Base-by-base conservation (phyloP, 1,140 invertebrate species). In the Ooceraea biroi region DNA sequence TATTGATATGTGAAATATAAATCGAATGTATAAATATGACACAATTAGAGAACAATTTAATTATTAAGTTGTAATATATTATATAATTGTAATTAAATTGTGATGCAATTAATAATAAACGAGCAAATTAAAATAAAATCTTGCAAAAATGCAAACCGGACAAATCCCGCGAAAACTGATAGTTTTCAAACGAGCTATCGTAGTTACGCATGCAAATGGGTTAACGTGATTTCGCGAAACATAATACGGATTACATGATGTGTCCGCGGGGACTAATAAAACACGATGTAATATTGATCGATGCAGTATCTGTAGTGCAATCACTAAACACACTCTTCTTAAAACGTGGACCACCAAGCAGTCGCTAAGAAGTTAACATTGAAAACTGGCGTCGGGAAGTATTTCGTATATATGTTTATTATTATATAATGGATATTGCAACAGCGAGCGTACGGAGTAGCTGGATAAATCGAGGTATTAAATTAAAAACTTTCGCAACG, bases 191-290 rank as follows among this genome's bases (percentile, higher is more conserved):
- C 25, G 52, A 3, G n/a, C 17, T 76, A 57, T 30, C 19, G 58
- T 46, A 78, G 12, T 66, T 77, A 14, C 14, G 36, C 1, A 80
- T 80, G 65, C 50, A 80, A 80, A 80, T 80, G 22, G 30, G 36
- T 44, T 80, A 71, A 80, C 25, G 19, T 58, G 22, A 80, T 69
- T 71, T 57, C n/a, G 22, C 4, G 36, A 69, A n/a, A 27, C 50
- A 69, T 57, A 80, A 69, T 71, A 80, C n/a, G 65, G 65, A 80
- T 80, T 80, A 71, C 50, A n/a, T 36, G 50, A 80, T 80, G 76
- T 69, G 57, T 71, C 76, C 65, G n/a, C 0, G 30, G 50, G 25
- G 65, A 22, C 36, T 80, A 80, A 71, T 80, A 71, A 71, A 80
- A 80, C 50, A 69, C 1, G 48, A 22, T 46, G 50, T 80, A 58